A percentile compares a stretch with the other conserved stretches of the same genome.
Evolutionary conservation across 2,888 invertebrate species (phyloP).

Genomic region (Acrobasis suavella): DNA sequence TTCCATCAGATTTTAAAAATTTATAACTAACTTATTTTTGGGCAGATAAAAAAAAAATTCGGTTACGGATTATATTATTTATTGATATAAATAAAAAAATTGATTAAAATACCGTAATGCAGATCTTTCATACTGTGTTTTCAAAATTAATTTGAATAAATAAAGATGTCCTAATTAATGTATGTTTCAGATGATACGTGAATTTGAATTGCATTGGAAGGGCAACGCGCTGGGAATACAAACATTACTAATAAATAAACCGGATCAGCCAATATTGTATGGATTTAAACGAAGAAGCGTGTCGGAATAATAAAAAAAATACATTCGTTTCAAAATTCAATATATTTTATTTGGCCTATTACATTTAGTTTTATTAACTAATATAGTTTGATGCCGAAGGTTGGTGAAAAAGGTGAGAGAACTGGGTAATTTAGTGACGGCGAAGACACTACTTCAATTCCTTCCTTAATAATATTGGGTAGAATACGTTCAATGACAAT

Average conservation of each 20-base stretch:
- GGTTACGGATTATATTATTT: too few relatives aligned
- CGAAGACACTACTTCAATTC: slow-evolving; percentile 22
- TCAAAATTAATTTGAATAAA: too few relatives aligned
- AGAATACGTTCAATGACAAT: slow-evolving; percentile 44
- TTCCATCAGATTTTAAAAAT: too few relatives aligned
- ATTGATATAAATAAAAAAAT: too few relatives aligned
- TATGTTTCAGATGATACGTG: slow-evolving; percentile 83
- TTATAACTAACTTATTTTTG: too few relatives aligned
- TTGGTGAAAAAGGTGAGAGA: slow-evolving; percentile 9
- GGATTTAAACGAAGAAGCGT: slow-evolving; percentile 44
- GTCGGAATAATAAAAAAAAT: slow-evolving; percentile 22
- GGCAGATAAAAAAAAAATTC: too few relatives aligned
- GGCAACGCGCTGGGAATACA: slow-evolving; percentile 84
- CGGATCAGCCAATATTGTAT: slow-evolving; percentile 84
- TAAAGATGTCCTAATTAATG: not conserved
- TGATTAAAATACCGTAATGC: too few relatives aligned
- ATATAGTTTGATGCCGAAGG: slow-evolving; percentile 22
- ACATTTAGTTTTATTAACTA: not conserved
- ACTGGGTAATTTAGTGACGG: slow-evolving; percentile 24
- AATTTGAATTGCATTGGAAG: slow-evolving; percentile 85
- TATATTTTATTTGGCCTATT: slow-evolving; percentile 3
- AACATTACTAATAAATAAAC: slow-evolving; percentile 91
- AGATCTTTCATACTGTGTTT: not conserved
- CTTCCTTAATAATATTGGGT: slow-evolving; percentile 39
- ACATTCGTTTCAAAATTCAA: not conserved